Conservation (phyloP, 2,797 vertebrate species). For the Channa striata region DNA sequence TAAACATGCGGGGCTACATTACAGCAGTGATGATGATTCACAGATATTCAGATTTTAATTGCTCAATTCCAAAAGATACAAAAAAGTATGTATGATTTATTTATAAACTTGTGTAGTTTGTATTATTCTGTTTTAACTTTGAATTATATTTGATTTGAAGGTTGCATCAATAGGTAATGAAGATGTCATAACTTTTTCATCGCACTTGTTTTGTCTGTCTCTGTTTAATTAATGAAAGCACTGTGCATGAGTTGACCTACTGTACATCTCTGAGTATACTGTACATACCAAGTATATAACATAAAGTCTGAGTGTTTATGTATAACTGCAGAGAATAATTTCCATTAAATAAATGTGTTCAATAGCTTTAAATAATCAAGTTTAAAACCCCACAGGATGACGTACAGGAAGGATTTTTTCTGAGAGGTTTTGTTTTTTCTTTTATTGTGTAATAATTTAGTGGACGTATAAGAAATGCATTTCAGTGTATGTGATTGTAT, state of each 20-base stretch:
- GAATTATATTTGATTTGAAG: not conserved
- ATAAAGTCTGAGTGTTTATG: too few species aligned
- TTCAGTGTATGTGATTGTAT: too few species aligned
- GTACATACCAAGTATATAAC: too few species aligned
- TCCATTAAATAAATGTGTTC: too few species aligned
- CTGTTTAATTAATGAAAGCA: not conserved
- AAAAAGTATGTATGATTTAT: slow-evolving; percentile 3
- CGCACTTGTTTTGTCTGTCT: not conserved
- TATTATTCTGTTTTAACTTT: not conserved
- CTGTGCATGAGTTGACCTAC: not conserved
- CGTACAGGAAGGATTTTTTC: too few species aligned
- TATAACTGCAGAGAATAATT: too few species aligned
- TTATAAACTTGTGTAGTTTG: slow-evolving; percentile 1
- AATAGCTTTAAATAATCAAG: too few species aligned
- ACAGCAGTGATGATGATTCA: slow-evolving; percentile 6
- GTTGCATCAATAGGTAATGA: not conserved
- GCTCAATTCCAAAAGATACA: slow-evolving; percentile 1
- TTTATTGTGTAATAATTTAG: too few species aligned
- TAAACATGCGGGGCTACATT: slow-evolving; percentile 12
- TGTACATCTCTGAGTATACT: too few species aligned
- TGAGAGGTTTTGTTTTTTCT: too few species aligned
- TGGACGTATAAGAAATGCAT: too few species aligned
- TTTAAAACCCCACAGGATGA: too few species aligned
- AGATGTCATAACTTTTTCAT: not conserved
- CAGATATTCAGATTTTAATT: slow-evolving; percentile 25